Evolutionary conservation across 2,113 vertebrate genomes (phyloP), one percentile per base, ranked within the genome.

Genomic region (Paramormyrops kingsleyae): DNA sequence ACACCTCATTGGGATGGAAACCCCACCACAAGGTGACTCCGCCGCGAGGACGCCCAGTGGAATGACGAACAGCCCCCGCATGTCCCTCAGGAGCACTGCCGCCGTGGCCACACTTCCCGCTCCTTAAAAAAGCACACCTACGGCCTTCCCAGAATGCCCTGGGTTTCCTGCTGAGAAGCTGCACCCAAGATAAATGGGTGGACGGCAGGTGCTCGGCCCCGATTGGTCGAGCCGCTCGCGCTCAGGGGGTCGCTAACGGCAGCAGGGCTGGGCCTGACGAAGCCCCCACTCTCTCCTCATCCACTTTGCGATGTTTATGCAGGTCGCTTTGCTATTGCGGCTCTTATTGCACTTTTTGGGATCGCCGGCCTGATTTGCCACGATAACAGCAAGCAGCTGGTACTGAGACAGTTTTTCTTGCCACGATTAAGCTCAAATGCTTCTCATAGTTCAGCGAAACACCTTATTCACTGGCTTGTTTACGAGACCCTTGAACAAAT

Each of bases 11-110:
- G 87, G 27, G 53, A 53, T 3, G 31, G 53, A 44, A 44, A 89
- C 70, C 44, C 83, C 56, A 62, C 17, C 56, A 9, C 88, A 88
- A 88, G 62, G 62, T 77, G 62, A 88, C 88, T 66, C 35, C 42
- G n/a, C 46, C 62, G 12, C n/a, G n/a, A 88, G 88, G 88, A 88
- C 62, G 44, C 46, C 24, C 62, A 15, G 39, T 6, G 47, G 50
- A 56, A 89, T 89, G 88, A 83, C 70, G 83, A 89, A 89, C 46
- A 10, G 66, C 50, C 50, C 19, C 35, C 17, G 13, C 87, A 2
- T 47, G 31, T 88, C 87, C 56, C 56, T 24, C 21, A 5, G 49
- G 85, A 52, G 15, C 42, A 4, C 21, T 4, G 83, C 83, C 39
- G 83, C 9, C 21, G 3, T 17, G 9, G n/a, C 84, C 24, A 87